Evolutionary conservation across 1,140 invertebrate genomes (phyloP).

Genomic region (Zaprionus ornatus): DNA sequence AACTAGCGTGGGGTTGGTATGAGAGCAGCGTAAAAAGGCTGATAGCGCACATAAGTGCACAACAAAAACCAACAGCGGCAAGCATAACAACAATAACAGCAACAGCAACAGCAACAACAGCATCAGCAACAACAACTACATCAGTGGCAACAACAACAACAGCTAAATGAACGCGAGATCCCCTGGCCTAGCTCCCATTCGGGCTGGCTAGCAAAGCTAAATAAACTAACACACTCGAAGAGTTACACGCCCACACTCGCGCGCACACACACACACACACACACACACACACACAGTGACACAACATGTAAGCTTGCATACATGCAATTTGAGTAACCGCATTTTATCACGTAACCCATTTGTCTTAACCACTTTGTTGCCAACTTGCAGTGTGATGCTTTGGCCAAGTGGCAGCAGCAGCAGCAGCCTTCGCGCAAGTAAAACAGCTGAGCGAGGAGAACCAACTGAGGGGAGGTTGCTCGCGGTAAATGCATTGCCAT

Average conservation of each 20-base stretch:
- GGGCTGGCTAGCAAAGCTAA: constrained; percentile 66
- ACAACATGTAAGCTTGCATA: constrained; percentile 76
- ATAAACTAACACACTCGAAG: constrained; percentile 59
- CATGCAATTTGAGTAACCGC: constrained; percentile 83
- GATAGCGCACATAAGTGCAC: constrained; percentile 79
- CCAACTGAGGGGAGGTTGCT: constrained; percentile 5
- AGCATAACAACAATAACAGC: constrained; percentile 28
- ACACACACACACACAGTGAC: constrained; percentile 44
- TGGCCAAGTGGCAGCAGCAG: constrained; percentile 73
- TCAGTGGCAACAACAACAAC: constrained; percentile 35
- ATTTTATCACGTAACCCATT: constrained; percentile 84
- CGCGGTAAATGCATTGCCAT: constrained; percentile 77
- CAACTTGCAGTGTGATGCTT: constrained; percentile 80
- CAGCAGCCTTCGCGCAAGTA: constrained; percentile 55
- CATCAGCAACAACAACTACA: constrained; percentile 20
- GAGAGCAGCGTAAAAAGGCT: constrained; percentile 68
- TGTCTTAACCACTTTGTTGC: constrained; percentile 83
- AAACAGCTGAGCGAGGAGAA: constrained; percentile 42
- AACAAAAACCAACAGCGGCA: constrained; percentile 38
- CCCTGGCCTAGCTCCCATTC: constrained; percentile 60
- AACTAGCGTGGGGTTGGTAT: constrained; percentile 43
- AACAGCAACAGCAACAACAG: constrained; percentile 34
- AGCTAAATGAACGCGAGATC: constrained; percentile 61
- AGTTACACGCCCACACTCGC: constrained; percentile 10
- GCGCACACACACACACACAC: constrained; percentile 27